A percentile compares a stretch with the other conserved stretches of the same genome.
Conservation (phyloP, 2,797 vertebrate genomes). For the Halcyon chelicuti region DNA sequence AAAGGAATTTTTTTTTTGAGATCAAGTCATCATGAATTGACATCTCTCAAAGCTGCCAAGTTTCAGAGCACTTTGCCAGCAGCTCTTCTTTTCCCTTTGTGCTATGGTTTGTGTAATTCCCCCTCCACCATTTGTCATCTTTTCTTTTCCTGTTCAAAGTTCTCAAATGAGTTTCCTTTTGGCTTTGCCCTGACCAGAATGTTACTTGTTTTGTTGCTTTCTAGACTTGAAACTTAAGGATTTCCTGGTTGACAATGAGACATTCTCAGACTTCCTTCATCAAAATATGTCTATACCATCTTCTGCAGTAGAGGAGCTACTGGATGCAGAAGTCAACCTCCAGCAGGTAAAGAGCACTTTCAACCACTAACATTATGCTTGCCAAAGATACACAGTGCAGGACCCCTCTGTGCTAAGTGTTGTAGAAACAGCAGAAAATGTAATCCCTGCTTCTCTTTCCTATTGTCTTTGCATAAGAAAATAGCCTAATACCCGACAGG, state of each 20-base stretch:
- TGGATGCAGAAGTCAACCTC: slow-evolving; percentile 83
- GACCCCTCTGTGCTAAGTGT: neutral
- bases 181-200: slow-evolving; percentile 11
- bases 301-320: slow-evolving; percentile 77
- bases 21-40: neutral
- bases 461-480: neutral
- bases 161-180: neutral
- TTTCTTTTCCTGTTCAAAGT: neutral
- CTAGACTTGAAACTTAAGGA: slow-evolving; percentile 90
- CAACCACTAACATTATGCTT: neutral
- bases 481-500: neutral
- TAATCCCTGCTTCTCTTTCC: neutral
- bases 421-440: neutral
- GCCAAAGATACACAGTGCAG: neutral
- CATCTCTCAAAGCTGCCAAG: neutral
- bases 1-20: neutral
- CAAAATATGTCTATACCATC: slow-evolving; percentile 83
- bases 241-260: slow-evolving; percentile 91
- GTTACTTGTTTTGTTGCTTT: slow-evolving; percentile 32
- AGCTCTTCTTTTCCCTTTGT: neutral
- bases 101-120: neutral
- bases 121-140: neutral
- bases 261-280: slow-evolving; percentile 86
- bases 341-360: slow-evolving; percentile 82
- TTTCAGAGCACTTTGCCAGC: neutral